Evolutionary conservation across 1,140 invertebrate genomes (phyloP), one percentile per base, ranked within the genome.

Genomic region (Melanaphis sacchari): DNA sequence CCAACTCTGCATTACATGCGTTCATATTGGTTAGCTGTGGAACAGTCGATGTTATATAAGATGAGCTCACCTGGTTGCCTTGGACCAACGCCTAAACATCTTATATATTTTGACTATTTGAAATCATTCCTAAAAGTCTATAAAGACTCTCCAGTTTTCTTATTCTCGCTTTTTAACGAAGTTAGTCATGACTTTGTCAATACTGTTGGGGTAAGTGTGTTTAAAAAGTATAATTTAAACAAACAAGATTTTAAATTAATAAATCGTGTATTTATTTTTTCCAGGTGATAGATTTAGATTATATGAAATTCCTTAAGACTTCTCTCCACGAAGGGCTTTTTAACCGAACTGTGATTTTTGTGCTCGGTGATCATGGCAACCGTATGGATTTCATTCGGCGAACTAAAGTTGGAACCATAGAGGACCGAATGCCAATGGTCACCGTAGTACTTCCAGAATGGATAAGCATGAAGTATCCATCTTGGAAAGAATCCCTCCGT

Each of bases 361-460:
- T 96, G 1, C 95, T 96, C 94, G 95, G 95, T 90, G 96, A 96
- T 94, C 96, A 96, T 94, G 96, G 96, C 15, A 95, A 96, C 93
- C 94, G 96, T n/a, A 97, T 96, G 95, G 97, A 97, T 26, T 94
- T 94, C 1, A 97, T 97, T 94, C 95, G 97, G 5, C 95, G 96
- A 90, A 97, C 97, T 0, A 96, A 96, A 94, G 96, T 96, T 93
- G 96, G 97, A 1, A 96, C 96, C 93, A 94, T 97, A 21, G 97
- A 98, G 94, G 97, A 97, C 94, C 95, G 97, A 94, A 95, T 97
- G 59, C 97, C 97, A 3, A 96, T 97, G 94, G 95, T 97, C 54
- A 97, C 96, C 94, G 46, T 97, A 0, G 94, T 96, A 9, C 94
- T 97, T 22, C 97, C 97, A 0, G 94, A 95, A 66, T 96, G 96